These are phyloP conservation scores for Norana najaformis DNA, from an alignment of 2,888 invertebrate species.

Conservation along the genomic window DNA sequence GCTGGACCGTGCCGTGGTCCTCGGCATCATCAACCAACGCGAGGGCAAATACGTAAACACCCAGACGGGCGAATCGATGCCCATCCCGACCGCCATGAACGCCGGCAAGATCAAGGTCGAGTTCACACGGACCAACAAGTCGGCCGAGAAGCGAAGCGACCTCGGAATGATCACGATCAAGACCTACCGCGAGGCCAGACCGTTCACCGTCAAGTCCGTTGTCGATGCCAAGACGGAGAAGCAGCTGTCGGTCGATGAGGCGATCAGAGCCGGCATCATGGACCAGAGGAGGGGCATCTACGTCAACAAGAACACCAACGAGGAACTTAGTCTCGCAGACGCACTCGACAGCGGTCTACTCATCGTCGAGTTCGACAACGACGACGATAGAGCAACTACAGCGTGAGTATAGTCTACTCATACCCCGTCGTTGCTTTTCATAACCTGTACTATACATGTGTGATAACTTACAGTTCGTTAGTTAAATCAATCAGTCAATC, in stretches of 20 bases:
- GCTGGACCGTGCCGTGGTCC: conserved; percentile 42
- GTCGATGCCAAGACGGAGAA: conserved; percentile 29
- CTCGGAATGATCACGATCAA: conserved; percentile 59
- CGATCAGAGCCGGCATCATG: conserved; percentile 27
- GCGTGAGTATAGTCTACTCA: not conserved
- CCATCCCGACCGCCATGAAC: conserved; percentile 57
- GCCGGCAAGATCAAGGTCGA: conserved; percentile 52
- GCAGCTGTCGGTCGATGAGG: conserved; percentile 26
- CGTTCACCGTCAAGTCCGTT: conserved; percentile 47
- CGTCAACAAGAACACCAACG: conserved; percentile 35
- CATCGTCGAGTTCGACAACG: conserved; percentile 44
- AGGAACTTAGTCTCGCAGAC: conserved; percentile 41
- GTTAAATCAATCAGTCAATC: not conserved
- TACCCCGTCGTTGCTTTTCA: too few species aligned
- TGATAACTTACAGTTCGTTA: too few species aligned
- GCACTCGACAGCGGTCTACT: conserved; percentile 46
- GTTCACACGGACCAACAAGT: conserved; percentile 53
- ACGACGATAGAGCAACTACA: not conserved
- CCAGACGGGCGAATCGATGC: conserved; percentile 41
- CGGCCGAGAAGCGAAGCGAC: conserved; percentile 56
- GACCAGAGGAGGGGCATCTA: conserved; percentile 42
- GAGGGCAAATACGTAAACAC: conserved; percentile 44
- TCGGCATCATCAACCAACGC: conserved; percentile 42
- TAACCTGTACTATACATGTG: too few species aligned
- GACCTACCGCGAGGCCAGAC: conserved; percentile 51